These are phyloP conservation scores for Acanthurus tractus DNA, from an alignment of 2,797 vertebrate species.

Conservation along the genomic window DNA sequence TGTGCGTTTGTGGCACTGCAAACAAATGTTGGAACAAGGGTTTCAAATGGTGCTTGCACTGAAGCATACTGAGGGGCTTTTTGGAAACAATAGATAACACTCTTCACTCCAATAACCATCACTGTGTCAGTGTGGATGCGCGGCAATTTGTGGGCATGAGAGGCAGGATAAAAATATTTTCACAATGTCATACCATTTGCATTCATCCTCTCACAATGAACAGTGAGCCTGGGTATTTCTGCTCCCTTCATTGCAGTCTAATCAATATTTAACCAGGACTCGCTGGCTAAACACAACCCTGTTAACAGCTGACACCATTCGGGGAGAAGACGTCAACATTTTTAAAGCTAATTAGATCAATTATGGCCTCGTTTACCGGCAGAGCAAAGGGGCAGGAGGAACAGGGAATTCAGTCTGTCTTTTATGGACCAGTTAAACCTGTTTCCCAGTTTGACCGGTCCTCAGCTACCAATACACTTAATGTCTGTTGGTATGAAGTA, in stretches of 20 bases:
- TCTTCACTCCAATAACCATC: slow-evolving; percentile 12
- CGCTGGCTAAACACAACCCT: slow-evolving; percentile 26
- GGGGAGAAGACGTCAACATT: slow-evolving; percentile 25
- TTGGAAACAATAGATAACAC: neutral
- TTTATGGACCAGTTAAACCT: slow-evolving; percentile 47
- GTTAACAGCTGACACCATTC: slow-evolving; percentile 44
- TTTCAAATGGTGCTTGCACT: neutral
- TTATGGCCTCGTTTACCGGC: slow-evolving; percentile 35
- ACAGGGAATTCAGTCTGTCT: slow-evolving; percentile 17
- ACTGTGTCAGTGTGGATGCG: neutral
- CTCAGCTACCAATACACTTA: neutral
- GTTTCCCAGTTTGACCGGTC: neutral
- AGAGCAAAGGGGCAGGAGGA: neutral
- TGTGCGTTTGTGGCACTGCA: neutral
- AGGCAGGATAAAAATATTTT: neutral
- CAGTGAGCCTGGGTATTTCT: neutral
- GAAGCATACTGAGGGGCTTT: no score
- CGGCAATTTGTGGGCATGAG: neutral
- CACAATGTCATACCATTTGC: neutral
- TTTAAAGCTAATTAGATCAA: slow-evolving; percentile 56
- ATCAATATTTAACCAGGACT: slow-evolving; percentile 46
- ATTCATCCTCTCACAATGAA: slow-evolving; percentile 12
- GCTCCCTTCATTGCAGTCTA: neutral
- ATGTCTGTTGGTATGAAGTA: slow-evolving; percentile 15
- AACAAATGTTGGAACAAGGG: neutral